Percentiles rank a stretch among this genome's conserved stretches.
Evolutionary conservation across 37 sponge, comb jelly and placozoan species (phyloP).

Genomic region (Aphrocallistes beatrix): DNA sequence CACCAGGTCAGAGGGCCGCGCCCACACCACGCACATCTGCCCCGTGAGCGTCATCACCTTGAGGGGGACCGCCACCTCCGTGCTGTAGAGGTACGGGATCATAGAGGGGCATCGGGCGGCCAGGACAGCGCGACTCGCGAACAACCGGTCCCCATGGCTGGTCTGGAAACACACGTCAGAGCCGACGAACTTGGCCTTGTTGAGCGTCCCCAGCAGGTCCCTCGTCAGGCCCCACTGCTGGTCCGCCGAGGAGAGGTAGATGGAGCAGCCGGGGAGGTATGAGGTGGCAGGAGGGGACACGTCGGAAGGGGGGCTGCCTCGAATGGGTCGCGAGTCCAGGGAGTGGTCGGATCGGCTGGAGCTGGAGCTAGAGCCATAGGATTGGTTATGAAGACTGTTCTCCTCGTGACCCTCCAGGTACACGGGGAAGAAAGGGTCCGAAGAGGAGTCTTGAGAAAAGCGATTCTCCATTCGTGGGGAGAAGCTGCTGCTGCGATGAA

Average conservation of each 20-base stretch:
- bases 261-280: too few species aligned
- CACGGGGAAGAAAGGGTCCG: not conserved
- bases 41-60: conserved; percentile 29
- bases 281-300: not conserved
- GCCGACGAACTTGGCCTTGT: conserved; percentile 25
- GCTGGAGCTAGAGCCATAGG: conserved; percentile 3
- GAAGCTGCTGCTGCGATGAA: conserved; percentile 14
- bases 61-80: conserved; percentile 42
- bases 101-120: conserved; percentile 27
- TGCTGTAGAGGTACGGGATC: conserved; percentile 34
- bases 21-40: conserved; percentile 10
- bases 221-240: not conserved
- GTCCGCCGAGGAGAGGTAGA: not conserved
- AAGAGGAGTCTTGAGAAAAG: not conserved
- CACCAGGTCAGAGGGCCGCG: conserved; percentile 23
- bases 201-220: conserved; percentile 10
- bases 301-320: not conserved
- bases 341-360: not conserved
- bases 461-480: not conserved
- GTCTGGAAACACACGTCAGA: conserved; percentile 45
- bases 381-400: not conserved
- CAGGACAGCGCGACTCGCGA: conserved; percentile 44
- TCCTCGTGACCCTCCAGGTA: not conserved
- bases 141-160: conserved; percentile 27
- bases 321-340: not conserved